These are phyloP conservation scores for Pedicia rivosa DNA, from an alignment of 2,888 invertebrate genomes.

Conservation along the genomic window DNA sequence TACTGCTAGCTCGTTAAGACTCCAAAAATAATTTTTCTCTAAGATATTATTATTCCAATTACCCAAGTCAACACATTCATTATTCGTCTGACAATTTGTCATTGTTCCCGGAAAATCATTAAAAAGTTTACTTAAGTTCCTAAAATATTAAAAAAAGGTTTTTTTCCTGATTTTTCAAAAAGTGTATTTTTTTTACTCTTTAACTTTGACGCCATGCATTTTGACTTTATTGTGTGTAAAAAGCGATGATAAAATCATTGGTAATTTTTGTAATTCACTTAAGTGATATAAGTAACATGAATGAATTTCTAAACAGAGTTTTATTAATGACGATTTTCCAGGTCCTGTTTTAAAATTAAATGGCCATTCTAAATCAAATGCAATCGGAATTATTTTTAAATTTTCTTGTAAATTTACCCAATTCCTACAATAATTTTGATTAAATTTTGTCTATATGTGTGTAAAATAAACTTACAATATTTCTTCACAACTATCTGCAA, in stretches of 20 bases:
- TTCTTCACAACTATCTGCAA: constrained; percentile 32
- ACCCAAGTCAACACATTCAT: constrained; percentile 42
- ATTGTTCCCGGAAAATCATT: constrained; percentile 42
- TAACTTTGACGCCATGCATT: constrained; percentile 45
- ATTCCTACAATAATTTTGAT: constrained; percentile 17
- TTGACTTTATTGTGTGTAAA: constrained; percentile 39
- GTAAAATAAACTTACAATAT: constrained; percentile 25
- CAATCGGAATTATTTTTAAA: constrained; percentile 33
- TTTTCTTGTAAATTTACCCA: constrained; percentile 23
- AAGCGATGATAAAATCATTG: constrained; percentile 36
- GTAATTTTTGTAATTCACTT: constrained; percentile 35
- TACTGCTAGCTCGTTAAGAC: too few species aligned
- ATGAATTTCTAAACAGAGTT: constrained; percentile 38
- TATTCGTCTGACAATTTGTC: constrained; percentile 33
- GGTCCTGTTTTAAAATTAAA: constrained; percentile 41
- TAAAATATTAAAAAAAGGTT: constrained; percentile 16
- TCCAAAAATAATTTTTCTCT: too few species aligned
- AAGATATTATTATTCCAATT: constrained; percentile 37
- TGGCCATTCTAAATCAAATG: constrained; percentile 53
- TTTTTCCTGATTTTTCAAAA: neutral
- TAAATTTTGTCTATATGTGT: too few species aligned
- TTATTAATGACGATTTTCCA: constrained; percentile 42
- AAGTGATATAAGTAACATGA: constrained; percentile 42
- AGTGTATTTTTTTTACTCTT: constrained; percentile 41
- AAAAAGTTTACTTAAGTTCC: constrained; percentile 43